Conservation (phyloP, 2,113 vertebrate genomes). For the Smithornis capensis region DNA sequence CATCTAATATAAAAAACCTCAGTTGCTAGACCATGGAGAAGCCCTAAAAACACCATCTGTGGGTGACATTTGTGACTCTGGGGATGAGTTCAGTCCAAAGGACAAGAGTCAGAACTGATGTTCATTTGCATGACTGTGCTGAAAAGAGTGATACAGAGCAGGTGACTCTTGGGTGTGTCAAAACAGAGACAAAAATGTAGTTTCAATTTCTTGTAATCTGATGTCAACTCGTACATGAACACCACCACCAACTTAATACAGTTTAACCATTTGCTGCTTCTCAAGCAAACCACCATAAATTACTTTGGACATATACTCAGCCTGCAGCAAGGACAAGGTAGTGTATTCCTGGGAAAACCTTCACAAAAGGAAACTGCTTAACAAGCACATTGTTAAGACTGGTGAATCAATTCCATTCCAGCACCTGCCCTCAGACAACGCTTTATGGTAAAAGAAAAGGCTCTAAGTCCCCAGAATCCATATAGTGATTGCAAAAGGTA, state of each 20-base stretch:
- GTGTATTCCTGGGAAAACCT: background rate
- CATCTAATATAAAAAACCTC: too few species aligned
- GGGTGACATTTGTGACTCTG: background rate
- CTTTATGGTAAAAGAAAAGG: background rate
- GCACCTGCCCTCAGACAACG: fast-evolving
- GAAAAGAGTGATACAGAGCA: fast-evolving
- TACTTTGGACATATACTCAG: fast-evolving
- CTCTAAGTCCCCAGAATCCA: background rate
- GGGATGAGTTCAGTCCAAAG: fast-evolving
- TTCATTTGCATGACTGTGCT: fast-evolving
- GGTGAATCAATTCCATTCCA: background rate
- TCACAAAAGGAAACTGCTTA: fast-evolving
- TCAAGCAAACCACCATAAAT: fast-evolving
- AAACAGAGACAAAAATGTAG: background rate
- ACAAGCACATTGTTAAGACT: background rate
- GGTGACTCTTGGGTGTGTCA: background rate
- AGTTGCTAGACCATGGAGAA: background rate
- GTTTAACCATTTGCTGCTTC: background rate
- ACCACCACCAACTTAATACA: fast-evolving
- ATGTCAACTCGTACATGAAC: background rate
- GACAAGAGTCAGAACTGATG: background rate
- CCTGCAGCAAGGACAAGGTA: background rate
- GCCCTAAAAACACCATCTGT: background rate
- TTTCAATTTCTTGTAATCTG: background rate
- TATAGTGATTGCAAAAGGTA: background rate